A percentile compares a stretch with the other conserved stretches of the same genome.
Evolutionary conservation across 2,888 invertebrate species (phyloP).

Genomic region (Limnephilus auricula): DNA sequence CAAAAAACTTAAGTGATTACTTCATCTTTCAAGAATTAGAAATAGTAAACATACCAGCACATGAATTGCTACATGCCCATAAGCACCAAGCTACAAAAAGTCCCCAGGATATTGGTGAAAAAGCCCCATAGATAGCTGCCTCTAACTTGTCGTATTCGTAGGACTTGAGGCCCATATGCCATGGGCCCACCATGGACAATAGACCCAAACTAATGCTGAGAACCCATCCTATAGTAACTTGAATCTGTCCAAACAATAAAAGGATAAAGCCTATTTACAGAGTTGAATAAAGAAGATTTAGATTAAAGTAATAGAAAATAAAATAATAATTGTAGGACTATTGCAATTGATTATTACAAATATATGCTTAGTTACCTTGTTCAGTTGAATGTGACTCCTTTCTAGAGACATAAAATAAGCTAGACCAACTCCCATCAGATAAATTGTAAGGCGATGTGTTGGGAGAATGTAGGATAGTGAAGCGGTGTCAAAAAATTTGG

Average conservation of each 20-base stretch:
- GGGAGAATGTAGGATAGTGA: conserved; percentile 77
- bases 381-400: conserved; percentile 72
- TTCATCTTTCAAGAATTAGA: background rate
- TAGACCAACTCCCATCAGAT: conserved; percentile 77
- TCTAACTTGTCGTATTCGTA: conserved; percentile 76
- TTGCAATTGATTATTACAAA: no score
- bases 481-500: conserved; percentile 75
- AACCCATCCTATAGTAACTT: conserved; percentile 73
- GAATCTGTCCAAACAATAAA: conserved; percentile 71
- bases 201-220: conserved; percentile 71
- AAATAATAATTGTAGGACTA: no score
- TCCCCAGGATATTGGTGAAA: conserved; percentile 79
- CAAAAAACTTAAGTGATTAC: background rate
- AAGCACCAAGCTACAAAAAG: conserved; percentile 75
- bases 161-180: conserved; percentile 76
- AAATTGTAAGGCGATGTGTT: conserved; percentile 78
- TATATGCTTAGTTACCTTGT: conserved; percentile 71
- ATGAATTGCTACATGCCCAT: conserved; percentile 77
- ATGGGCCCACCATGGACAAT: conserved; percentile 76
- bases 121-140: conserved; percentile 78
- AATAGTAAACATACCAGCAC: conserved; percentile 73
- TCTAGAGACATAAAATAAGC: conserved; percentile 76
- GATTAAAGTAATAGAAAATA: no score
- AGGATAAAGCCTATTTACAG: background rate
- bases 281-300: background rate